phyloP scores from a whole-genome alignment of 1,140 invertebrate species.

The Oedothorax gibbosus region DNA sequence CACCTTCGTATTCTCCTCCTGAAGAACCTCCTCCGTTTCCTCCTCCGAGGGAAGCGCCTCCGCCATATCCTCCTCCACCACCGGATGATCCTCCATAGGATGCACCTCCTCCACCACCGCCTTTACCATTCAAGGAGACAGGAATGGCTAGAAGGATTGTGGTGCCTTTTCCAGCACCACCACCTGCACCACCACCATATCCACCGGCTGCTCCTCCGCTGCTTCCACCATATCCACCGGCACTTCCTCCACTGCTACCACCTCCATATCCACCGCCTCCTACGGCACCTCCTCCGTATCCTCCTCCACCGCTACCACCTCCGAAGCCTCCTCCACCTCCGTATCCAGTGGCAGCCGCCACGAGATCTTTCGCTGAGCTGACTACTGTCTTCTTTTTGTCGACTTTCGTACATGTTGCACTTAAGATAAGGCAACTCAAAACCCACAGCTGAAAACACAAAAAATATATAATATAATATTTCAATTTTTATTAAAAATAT shows the following conservation, averaged over 20 bases:
- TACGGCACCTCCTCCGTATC: constrained; percentile 5
- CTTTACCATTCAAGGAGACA: constrained; percentile 25
- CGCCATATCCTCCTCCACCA: constrained; percentile 38
- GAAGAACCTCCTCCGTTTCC: constrained; percentile 19
- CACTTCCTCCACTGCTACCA: neutral
- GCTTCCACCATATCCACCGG: neutral
- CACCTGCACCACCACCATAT: constrained; percentile 22
- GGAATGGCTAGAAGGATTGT: constrained; percentile 49
- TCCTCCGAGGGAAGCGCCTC: constrained; percentile 5
- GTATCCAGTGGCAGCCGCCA: constrained; percentile 47
- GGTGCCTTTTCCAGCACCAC: constrained; percentile 37
- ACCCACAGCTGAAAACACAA: constrained; percentile 40
- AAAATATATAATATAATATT: neutral
- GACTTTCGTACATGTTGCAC: constrained; percentile 34
- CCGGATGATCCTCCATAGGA: constrained; percentile 34
- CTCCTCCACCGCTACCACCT: neutral
- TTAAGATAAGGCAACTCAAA: constrained; percentile 46
- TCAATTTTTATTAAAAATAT: neutral
- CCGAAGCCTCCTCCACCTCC: constrained; percentile 23
- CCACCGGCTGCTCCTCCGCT: neutral
- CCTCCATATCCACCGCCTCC: constrained; percentile 6
- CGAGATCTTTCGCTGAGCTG: constrained; percentile 25
- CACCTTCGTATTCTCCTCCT: constrained; percentile 34
- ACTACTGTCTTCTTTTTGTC: constrained; percentile 40
- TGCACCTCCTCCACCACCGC: constrained; percentile 15